Evolutionary conservation across 1,140 invertebrate genomes (phyloP).

Genomic region (Battus philenor): DNA sequence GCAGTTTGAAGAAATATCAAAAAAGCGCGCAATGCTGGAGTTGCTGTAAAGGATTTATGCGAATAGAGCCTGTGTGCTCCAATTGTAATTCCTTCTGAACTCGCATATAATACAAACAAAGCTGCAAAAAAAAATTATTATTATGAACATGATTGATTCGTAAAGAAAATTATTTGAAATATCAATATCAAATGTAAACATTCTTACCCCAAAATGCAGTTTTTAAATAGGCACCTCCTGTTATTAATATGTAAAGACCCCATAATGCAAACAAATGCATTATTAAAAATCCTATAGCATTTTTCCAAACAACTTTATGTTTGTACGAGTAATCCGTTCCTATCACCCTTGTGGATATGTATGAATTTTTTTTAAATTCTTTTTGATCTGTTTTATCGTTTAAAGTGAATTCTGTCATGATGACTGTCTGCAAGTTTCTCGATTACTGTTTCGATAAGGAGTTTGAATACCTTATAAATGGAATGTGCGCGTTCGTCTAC

Average conservation of each 20-base stretch:
- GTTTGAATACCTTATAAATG: slow-evolving; percentile 1
- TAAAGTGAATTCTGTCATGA: too few species aligned
- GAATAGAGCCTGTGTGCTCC: slow-evolving; percentile 76
- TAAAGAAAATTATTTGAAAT: too few species aligned
- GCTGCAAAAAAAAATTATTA: slow-evolving; percentile 36
- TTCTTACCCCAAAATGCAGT: slow-evolving; percentile 61
- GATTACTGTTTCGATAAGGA: neutral
- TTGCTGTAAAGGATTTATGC: slow-evolving; percentile 76
- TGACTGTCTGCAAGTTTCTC: neutral
- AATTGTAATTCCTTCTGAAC: slow-evolving; percentile 69
- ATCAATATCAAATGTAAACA: too few species aligned
- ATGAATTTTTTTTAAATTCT: slow-evolving; percentile 12
- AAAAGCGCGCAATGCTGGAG: slow-evolving; percentile 49
- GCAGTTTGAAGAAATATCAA: slow-evolving; percentile 72
- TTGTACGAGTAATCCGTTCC: slow-evolving; percentile 74
- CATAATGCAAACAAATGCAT: slow-evolving; percentile 65
- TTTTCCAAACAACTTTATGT: slow-evolving; percentile 74
- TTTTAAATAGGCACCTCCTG: slow-evolving; percentile 30
- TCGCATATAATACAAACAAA: slow-evolving; percentile 27
- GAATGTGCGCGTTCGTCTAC: neutral
- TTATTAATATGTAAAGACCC: slow-evolving; percentile 42
- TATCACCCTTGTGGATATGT: slow-evolving; percentile 29
- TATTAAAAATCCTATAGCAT: slow-evolving; percentile 71
- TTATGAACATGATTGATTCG: neutral
- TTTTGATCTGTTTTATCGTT: too few species aligned